phyloP scores from a whole-genome alignment of 1,140 invertebrate species.

The Scylla paramamosain region DNA sequence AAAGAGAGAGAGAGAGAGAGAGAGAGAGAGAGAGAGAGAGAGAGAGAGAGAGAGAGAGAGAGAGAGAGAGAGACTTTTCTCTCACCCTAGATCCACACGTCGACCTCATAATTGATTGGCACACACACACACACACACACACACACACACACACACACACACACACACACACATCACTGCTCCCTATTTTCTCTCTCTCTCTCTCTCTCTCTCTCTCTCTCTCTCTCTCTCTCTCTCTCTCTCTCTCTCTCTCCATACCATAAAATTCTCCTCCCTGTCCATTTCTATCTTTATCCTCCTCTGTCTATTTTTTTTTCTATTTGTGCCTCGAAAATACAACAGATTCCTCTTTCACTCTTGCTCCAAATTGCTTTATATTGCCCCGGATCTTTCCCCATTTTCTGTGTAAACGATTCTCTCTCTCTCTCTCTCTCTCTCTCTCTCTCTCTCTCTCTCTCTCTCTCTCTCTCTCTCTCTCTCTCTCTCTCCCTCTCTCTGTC shows the following conservation, averaged over 20 bases:
- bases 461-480: too few relatives aligned
- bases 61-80: neutral
- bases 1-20: neutral
- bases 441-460: neutral
- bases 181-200: too few relatives aligned
- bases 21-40: neutral
- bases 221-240: too few relatives aligned
- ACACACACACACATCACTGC: neutral
- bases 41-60: neutral
- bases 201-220: too few relatives aligned
- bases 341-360: neutral
- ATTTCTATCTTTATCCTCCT: neutral
- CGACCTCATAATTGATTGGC: conserved; percentile 1
- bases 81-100: neutral
- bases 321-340: neutral
- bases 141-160: conserved; percentile 20
- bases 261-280: too few relatives aligned
- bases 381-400: neutral
- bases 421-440: conserved; percentile 20
- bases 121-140: conserved; percentile 19
- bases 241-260: too few relatives aligned
- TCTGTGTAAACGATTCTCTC: conserved; percentile 22
- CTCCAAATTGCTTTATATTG: conserved; percentile 16
- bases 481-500: too few relatives aligned
- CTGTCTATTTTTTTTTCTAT: neutral